Evolutionary conservation across 2,113 vertebrate genomes (phyloP), one percentile per base, ranked within the genome.

Genomic region (Sardina pilchardus): DNA sequence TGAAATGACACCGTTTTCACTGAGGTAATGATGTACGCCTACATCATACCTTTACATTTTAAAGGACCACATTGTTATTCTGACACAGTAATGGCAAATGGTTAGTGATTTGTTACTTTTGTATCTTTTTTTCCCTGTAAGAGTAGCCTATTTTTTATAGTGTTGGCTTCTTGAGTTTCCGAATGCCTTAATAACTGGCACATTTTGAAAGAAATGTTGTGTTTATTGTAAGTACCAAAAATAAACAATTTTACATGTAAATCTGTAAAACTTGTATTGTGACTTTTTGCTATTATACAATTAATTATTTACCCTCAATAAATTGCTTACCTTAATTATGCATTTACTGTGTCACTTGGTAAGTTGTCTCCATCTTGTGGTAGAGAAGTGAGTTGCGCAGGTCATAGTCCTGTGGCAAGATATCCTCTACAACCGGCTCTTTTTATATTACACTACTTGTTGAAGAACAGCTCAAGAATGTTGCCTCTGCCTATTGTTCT

Each of bases 151-250:
- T 90, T 91, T 78, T 93, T 56, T 92, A 93, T 90, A 90, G 87
- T 92, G 91, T 78, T 78, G 30, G 71, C 71, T 34, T 91, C 83
- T 90, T 89, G 84, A 91, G 88, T 84, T 78, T 90, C 81, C 89
- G 81, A 87, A 88, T 89, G 90, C 90, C 91, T 93, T 93, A 92
- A 91, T 84, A 88, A 88, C 85, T 84, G 90, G 89, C 91, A 91
- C 85, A 80, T 89, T 92, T 92, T 92, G 91, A 67, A 88, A 90
- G 81, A 88, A 93, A 93, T 92, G 91, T 92, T 93, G 90, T 91
- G 87, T 89, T 91, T 88, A 87, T 84, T 89, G 87, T 93, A 89
- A 89, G 87, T 90, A 91, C 56, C 63, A 36, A 88, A 87, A 93
- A 91, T 92, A 91, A 82, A 93, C 82, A 87, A 91, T 93, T 93